These are phyloP conservation scores for Laspeyria flexula DNA, from an alignment of 2,888 invertebrate species.

Conservation along the genomic window DNA sequence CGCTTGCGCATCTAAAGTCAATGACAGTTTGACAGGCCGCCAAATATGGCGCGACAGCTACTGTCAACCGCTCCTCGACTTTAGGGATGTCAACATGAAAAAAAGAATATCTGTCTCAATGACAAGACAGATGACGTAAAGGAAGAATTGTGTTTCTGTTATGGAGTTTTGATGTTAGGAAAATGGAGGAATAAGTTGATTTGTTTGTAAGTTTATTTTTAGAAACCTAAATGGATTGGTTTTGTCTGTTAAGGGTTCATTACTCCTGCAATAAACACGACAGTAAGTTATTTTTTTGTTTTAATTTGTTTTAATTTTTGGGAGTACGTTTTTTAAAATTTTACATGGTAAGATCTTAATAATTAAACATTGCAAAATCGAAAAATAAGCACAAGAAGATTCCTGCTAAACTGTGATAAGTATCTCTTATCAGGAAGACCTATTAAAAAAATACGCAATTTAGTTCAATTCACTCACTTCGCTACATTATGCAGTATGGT, in stretches of 20 bases:
- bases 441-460: too few species aligned
- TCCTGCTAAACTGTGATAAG: too few species aligned
- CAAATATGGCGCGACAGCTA: constrained; percentile 67
- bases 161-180: constrained; percentile 19
- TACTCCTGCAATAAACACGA: neutral
- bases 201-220: constrained; percentile 10
- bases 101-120: constrained; percentile 14
- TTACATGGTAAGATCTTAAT: too few species aligned
- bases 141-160: constrained; percentile 18
- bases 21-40: constrained; percentile 73
- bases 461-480: too few species aligned
- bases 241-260: neutral
- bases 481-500: too few species aligned
- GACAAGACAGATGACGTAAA: constrained; percentile 32
- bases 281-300: too few species aligned
- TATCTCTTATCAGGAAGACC: too few species aligned
- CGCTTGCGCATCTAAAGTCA: constrained; percentile 47
- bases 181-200: constrained; percentile 4
- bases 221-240: neutral
- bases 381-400: too few species aligned
- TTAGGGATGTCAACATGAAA: constrained; percentile 40
- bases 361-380: too few species aligned
- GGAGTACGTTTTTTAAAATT: too few species aligned
- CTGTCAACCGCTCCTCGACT: constrained; percentile 48
- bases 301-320: too few species aligned